These are phyloP conservation scores for Eulimnadia texana DNA, from an alignment of 1,140 invertebrate species.

Conservation along the genomic window DNA sequence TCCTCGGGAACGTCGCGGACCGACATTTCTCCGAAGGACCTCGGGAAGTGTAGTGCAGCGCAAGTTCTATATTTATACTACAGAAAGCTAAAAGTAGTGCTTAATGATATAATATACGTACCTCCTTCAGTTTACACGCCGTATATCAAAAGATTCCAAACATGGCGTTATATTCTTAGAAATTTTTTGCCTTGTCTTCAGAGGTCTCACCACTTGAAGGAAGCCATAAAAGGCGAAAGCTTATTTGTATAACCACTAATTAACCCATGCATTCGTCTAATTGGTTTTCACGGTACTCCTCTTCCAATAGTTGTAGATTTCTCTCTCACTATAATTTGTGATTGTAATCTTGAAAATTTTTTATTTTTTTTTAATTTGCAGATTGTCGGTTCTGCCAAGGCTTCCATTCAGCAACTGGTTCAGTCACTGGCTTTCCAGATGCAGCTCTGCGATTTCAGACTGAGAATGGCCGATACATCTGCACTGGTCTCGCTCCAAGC, in stretches of 20 bases:
- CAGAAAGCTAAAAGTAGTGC: too few relatives aligned
- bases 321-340: neutral
- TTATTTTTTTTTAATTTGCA: conserved; percentile 16
- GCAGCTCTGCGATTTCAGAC: conserved; percentile 38
- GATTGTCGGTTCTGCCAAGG: conserved; percentile 24
- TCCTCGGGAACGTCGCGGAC: too few relatives aligned
- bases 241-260: neutral
- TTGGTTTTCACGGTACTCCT: neutral
- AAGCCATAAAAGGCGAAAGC: neutral
- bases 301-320: neutral
- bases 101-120: too few relatives aligned
- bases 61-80: too few relatives aligned
- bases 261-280: neutral
- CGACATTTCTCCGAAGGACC: too few relatives aligned
- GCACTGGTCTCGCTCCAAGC: conserved; percentile 42
- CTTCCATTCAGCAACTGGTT: conserved; percentile 23
- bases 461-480: conserved; percentile 45
- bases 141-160: too few relatives aligned
- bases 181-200: too few relatives aligned
- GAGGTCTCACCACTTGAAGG: neutral
- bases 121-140: too few relatives aligned
- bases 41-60: too few relatives aligned
- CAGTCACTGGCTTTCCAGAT: conserved; percentile 27
- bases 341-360: neutral
- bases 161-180: too few relatives aligned